Evolutionary conservation across 2,888 invertebrate genomes (phyloP).

Genomic region (Agrochola lychnidis): DNA sequence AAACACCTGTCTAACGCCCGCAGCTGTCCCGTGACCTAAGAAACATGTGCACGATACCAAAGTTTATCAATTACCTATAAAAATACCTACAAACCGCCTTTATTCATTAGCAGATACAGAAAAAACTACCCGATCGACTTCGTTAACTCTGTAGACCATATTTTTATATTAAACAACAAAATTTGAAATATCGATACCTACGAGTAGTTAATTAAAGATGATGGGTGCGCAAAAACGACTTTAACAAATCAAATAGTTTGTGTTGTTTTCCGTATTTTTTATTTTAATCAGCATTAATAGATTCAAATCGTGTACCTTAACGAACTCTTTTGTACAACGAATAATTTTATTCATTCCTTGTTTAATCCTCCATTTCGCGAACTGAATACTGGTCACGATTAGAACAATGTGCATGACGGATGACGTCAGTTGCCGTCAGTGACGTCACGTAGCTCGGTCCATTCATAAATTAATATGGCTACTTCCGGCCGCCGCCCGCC

Average conservation of each 20-base stretch:
- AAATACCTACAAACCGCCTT: conserved; percentile 63
- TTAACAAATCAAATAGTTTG: conserved; percentile 30
- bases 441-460: conserved; percentile 80
- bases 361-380: conserved; percentile 57
- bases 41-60: conserved; percentile 71
- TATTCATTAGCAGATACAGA: conserved; percentile 70
- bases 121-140: conserved; percentile 63
- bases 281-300: conserved; percentile 35
- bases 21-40: conserved; percentile 80
- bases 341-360: conserved; percentile 49
- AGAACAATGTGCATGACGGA: conserved; percentile 51
- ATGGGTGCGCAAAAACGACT: conserved; percentile 30
- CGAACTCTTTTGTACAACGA: conserved; percentile 38
- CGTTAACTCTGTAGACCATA: conserved; percentile 62
- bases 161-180: conserved; percentile 44
- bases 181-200: conserved; percentile 46
- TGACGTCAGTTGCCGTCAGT: conserved; percentile 77
- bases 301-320: conserved; percentile 34
- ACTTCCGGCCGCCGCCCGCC: conserved; percentile 80
- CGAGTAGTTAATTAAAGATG: conserved; percentile 52
- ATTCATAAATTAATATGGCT: conserved; percentile 83
- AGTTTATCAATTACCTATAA: conserved; percentile 66
- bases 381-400: conserved; percentile 49
- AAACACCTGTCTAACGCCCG: conserved; percentile 86
- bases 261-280: background rate